phyloP scores from a whole-genome alignment of 2,113 vertebrate genomes.

The Peromyscus polionotus region DNA sequence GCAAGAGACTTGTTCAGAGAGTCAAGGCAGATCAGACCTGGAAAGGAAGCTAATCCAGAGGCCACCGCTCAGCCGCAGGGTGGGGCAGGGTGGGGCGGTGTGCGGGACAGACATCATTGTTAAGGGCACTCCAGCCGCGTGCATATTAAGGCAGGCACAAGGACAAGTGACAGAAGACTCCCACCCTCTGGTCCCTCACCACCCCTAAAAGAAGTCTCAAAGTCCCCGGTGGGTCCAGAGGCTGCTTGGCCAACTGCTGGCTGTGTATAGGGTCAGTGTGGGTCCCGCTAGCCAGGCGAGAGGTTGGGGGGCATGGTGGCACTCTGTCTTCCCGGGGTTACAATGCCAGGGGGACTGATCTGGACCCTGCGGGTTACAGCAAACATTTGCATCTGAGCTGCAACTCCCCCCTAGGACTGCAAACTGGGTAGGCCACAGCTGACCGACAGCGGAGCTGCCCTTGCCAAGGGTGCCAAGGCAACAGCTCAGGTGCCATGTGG shows the following conservation, averaged over 20 bases:
- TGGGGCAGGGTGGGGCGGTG: neutral
- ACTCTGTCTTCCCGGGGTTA: neutral
- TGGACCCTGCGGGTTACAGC: neutral
- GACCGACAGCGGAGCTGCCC: fast-evolving
- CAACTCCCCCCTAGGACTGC: neutral
- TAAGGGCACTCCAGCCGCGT: neutral
- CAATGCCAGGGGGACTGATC: neutral
- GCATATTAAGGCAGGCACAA: neutral
- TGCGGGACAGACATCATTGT: neutral
- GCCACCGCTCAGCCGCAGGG: fast-evolving
- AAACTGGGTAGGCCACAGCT: neutral
- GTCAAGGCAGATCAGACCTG: neutral
- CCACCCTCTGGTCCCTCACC: neutral
- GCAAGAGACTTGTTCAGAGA: neutral
- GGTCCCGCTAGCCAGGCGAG: neutral
- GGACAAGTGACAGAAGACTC: neutral
- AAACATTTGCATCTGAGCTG: neutral
- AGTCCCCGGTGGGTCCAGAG: neutral
- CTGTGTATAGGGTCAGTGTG: neutral
- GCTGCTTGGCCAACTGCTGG: neutral
- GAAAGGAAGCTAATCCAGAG: neutral
- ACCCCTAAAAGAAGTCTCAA: too few species aligned
- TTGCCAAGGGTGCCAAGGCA: neutral
- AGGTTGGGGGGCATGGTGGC: neutral
- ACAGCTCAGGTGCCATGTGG: neutral